phyloP scores from a whole-genome alignment of 2,797 vertebrate genomes.

The Coregonus sp. region DNA sequence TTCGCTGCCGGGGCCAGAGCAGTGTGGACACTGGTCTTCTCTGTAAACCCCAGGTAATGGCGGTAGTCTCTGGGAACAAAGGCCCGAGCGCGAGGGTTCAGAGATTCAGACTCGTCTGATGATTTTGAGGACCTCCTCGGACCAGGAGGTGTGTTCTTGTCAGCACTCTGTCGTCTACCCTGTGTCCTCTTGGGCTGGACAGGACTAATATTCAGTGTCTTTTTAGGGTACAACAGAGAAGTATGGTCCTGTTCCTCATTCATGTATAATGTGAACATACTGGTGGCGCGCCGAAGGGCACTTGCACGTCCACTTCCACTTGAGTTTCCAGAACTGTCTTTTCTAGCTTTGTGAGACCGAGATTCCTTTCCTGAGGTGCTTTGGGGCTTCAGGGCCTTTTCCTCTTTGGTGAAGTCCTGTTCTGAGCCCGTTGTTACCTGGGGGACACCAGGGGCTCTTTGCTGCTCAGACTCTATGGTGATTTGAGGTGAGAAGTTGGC shows the following conservation, averaged over 20 bases:
- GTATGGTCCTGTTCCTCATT: slow-evolving; percentile 45
- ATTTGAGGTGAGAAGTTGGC: slow-evolving; percentile 34
- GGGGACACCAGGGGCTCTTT: slow-evolving; percentile 32
- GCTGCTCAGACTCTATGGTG: slow-evolving; percentile 40
- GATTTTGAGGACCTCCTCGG: slow-evolving; percentile 43
- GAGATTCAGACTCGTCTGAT: slow-evolving; percentile 52
- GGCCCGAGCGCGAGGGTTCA: slow-evolving; percentile 64
- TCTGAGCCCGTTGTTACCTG: slow-evolving; percentile 47
- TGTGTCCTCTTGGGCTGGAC: slow-evolving; percentile 50
- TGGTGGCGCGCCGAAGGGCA: slow-evolving; percentile 62
- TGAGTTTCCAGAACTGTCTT: slow-evolving; percentile 53
- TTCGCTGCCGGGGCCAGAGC: slow-evolving; percentile 38
- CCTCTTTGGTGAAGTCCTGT: slow-evolving; percentile 48
- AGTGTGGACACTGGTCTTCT: slow-evolving; percentile 45
- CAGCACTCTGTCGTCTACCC: slow-evolving; percentile 29
- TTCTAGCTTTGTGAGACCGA: slow-evolving; percentile 53
- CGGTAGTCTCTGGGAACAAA: slow-evolving; percentile 73
- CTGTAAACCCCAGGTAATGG: slow-evolving; percentile 75
- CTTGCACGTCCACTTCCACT: slow-evolving; percentile 55
- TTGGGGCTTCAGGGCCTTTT: slow-evolving; percentile 45
- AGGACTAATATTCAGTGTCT: slow-evolving; percentile 44
- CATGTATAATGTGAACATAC: slow-evolving; percentile 69
- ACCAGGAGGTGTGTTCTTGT: not conserved
- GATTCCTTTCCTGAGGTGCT: slow-evolving; percentile 51
- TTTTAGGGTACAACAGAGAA: slow-evolving; percentile 32